phyloP scores from a whole-genome alignment of 2,888 invertebrate genomes.

The Apoda limacodes region DNA sequence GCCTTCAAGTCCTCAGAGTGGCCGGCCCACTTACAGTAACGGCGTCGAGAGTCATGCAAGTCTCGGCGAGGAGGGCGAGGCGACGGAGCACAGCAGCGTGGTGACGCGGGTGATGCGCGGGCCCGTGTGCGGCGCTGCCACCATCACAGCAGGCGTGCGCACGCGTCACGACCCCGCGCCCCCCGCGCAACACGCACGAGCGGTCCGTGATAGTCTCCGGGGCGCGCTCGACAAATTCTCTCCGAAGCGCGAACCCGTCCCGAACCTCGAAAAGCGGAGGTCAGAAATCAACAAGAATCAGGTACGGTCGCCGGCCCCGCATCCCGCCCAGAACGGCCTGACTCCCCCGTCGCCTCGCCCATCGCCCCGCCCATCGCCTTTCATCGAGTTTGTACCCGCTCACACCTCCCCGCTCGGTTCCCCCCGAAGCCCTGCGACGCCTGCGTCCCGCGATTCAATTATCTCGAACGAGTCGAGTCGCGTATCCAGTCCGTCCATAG shows the following conservation, averaged over 20 bases:
- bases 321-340: conserved; percentile 25
- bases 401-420: conserved; percentile 26
- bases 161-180: conserved; percentile 56
- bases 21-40: conserved; percentile 2
- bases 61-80: conserved; percentile 40
- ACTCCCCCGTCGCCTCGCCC: conserved; percentile 38
- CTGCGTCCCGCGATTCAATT: conserved; percentile 28
- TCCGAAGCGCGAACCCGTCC: conserved; percentile 35
- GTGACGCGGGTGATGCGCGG: conserved; percentile 81
- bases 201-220: conserved; percentile 48
- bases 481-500: conserved; percentile 32
- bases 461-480: conserved; percentile 24
- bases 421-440: conserved; percentile 47
- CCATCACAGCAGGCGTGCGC: conserved; percentile 70
- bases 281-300: conserved; percentile 32
- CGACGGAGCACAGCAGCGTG: conserved; percentile 73
- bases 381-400: too few relatives aligned
- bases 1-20: conserved; percentile 1
- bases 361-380: conserved; percentile 39
- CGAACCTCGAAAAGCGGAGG: conserved; percentile 36
- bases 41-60: conserved; percentile 22
- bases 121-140: conserved; percentile 79
- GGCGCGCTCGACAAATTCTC: conserved; percentile 69
- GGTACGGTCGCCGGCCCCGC: conserved; percentile 42
- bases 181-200: conserved; percentile 23